Percentiles rank a stretch among this genome's conserved stretches.
Evolutionary conservation across 2,797 vertebrate species (phyloP).

Genomic region (Steatocranus sp.): DNA sequence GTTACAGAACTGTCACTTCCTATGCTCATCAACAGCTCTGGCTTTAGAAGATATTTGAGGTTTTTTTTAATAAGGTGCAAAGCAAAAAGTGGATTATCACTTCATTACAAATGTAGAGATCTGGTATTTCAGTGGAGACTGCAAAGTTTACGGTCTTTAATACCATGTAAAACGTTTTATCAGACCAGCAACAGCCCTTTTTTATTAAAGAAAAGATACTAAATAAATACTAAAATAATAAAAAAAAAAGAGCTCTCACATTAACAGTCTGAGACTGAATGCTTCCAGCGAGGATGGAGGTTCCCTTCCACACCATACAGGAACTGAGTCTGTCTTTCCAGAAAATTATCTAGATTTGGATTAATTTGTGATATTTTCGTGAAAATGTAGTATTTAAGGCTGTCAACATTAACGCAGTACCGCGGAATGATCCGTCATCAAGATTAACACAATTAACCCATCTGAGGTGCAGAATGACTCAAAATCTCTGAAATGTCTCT

Average conservation of each 20-base stretch:
- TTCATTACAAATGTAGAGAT: background rate
- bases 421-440: rapidly evolving
- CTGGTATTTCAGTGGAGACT: background rate
- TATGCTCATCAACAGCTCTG: background rate
- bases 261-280: background rate
- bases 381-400: background rate
- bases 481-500: background rate
- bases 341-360: background rate
- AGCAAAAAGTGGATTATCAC: background rate
- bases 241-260: background rate
- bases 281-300: background rate
- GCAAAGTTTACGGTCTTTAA: background rate
- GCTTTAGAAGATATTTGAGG: background rate
- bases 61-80: background rate
- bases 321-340: rapidly evolving
- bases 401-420: rapidly evolving
- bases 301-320: background rate
- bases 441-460: background rate
- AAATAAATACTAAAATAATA: background rate
- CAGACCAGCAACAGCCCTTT: background rate
- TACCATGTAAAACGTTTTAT: background rate
- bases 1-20: background rate
- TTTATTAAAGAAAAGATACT: background rate
- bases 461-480: background rate
- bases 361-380: background rate